Conservation (phyloP, 2,888 invertebrate species). For the Macroteleia sp. region DNA sequence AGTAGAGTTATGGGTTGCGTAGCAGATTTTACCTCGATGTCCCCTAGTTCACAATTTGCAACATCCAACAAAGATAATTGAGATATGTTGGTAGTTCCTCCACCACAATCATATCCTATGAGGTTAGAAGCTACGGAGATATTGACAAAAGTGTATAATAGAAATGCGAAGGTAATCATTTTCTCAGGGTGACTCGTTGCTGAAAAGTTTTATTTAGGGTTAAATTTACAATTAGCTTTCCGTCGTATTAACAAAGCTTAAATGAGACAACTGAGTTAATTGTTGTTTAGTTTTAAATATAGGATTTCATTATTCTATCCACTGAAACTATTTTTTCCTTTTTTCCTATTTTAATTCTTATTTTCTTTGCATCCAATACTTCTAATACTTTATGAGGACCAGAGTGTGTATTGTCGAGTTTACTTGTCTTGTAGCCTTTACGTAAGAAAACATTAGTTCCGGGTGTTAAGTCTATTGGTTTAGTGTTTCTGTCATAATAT, state of each 20-base stretch:
- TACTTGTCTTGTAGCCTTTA: constrained; percentile 21
- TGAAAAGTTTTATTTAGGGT: no score
- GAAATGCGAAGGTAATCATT: no score
- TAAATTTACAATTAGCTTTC: no score
- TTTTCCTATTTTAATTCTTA: constrained; percentile 1
- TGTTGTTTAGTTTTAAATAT: no score
- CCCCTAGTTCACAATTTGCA: neutral
- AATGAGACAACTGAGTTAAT: no score
- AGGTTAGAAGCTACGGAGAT: neutral
- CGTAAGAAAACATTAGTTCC: neutral
- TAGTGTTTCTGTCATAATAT: neutral
- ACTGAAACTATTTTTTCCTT: constrained; percentile 9
- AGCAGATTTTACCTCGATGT: neutral
- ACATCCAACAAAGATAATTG: neutral
- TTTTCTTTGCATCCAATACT: constrained; percentile 18
- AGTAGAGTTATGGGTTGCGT: neutral
- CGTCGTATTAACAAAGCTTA: no score
- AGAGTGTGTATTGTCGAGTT: constrained; percentile 38
- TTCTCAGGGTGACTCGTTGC: no score
- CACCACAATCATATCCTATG: neutral
- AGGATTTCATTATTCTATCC: constrained; percentile 5
- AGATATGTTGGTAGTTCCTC: neutral
- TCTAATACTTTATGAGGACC: constrained; percentile 53
- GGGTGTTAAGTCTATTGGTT: neutral
- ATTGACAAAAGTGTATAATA: no score